Base-by-base conservation (phyloP, 1,140 invertebrate genomes). In the Drosophila kurseongensis region DNA sequence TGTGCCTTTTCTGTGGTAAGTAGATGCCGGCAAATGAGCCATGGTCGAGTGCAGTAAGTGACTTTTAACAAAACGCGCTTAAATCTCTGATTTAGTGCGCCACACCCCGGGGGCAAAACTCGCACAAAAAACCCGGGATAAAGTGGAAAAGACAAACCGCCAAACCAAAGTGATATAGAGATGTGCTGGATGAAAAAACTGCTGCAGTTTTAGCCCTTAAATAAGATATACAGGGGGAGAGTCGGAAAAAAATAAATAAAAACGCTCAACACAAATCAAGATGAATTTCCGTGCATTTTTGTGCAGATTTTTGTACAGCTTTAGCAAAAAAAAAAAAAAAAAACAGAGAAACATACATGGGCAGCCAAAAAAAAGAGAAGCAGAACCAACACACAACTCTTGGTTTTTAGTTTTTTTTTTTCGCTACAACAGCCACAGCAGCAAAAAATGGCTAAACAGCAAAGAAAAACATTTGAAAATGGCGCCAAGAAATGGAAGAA, bases 261-360 rank as follows among this genome's bases (percentile, higher is more conserved):
- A 83, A 80, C 73, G 51, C 75, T 52, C 77, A 84, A 54, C 84
- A 80, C 77, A 89, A 89, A 89, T 89, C 84, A 89, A 89, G 84
- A 89, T 84, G 85, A 89, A 89, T 89, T 84, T 90, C 77, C 80
- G 76, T 84, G 83, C 75, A 86, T 86, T 86, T 86, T 69, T 83
- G 80, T 83, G 82, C 78, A 85, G 78, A 81, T 86, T 86, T 85
- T 67, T 83, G 52, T 63, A 67, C 59, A 62, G 59, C 52, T 75
- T 79, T 65, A 13, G 68, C 40, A 23, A 38, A 54, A 61, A 80
- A 62, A 50, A 65, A 50, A 65, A 48, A 66, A 48, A 38, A 72
- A 61, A 48, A 45, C n/a, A 60, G 36, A 61, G 35, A 71, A 13
- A 60, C 50, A 59, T 55, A 60, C 66, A 60, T 35, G 44, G 40